Conservation (phyloP, 2,113 vertebrate genomes). For the Caloenas nicobarica region DNA sequence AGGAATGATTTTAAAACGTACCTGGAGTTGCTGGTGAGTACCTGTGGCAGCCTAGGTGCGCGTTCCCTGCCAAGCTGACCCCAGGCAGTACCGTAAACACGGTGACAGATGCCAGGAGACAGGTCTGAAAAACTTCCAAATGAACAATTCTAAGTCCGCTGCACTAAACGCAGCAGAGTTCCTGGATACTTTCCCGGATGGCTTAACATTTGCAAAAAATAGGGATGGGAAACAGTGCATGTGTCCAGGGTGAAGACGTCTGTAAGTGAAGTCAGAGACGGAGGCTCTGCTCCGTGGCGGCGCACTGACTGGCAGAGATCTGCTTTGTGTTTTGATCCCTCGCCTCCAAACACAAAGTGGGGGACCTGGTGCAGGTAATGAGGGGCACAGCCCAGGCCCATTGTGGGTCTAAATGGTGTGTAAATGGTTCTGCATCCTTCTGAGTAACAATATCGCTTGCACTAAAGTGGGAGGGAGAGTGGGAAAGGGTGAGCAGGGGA, state of each 20-base stretch:
- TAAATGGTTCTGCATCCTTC: not conserved
- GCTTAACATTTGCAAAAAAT: slow-evolving; percentile 44
- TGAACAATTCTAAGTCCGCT: slow-evolving; percentile 38
- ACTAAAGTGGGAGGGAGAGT: not conserved
- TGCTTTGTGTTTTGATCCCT: not conserved
- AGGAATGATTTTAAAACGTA: not conserved
- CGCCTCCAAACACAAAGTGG: rapidly evolving
- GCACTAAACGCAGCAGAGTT: not conserved
- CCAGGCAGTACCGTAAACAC: slow-evolving; percentile 4
- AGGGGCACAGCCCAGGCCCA: not conserved
- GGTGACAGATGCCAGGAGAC: slow-evolving; percentile 60
- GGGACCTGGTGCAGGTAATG: not conserved
- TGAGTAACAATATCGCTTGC: not conserved
- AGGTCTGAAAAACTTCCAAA: slow-evolving; percentile 54
- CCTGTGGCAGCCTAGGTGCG: not conserved
- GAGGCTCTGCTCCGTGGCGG: not conserved
- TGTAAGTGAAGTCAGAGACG: not conserved
- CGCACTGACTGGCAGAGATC: not conserved
- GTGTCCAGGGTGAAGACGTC: not conserved
- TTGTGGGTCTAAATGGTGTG: not conserved
- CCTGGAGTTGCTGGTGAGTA: not conserved
- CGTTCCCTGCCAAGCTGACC: not conserved
- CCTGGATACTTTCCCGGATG: not conserved
- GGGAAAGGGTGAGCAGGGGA: not conserved
- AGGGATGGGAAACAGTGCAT: not conserved